A percentile compares a stretch with the other conserved stretches of the same genome.
Conservation (phyloP, 2,113 vertebrate species). For the Oreochromis tanganicae region DNA sequence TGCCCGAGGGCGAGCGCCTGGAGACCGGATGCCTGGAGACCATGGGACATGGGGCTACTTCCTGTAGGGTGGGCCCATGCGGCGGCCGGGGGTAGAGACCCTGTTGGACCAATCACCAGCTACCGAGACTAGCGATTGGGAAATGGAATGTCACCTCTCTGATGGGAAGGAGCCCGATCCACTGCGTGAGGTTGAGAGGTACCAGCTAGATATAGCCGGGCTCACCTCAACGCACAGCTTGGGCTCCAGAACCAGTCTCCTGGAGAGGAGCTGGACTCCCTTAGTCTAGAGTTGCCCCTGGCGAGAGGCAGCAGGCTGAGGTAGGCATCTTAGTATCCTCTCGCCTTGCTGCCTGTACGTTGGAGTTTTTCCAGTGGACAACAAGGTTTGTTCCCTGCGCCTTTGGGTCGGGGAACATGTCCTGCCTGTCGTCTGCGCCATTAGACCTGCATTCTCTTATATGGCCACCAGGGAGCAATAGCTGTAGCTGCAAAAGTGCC, state of each 20-base stretch:
- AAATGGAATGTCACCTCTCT: not conserved
- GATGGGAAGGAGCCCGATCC: not conserved
- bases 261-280: not conserved
- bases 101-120: not conserved
- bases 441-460: not conserved
- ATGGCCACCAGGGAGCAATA: not conserved
- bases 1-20: fast-evolving
- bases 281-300: not conserved
- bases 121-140: not conserved
- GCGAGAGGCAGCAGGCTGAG: not conserved
- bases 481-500: not conserved
- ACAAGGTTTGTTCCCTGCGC: not conserved
- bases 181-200: not conserved
- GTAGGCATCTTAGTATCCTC: not conserved
- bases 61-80: not conserved
- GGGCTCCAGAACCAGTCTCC: not conserved
- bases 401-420: not conserved
- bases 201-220: not conserved
- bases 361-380: not conserved
- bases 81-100: not conserved
- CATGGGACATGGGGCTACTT: not conserved
- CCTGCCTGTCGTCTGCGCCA: not conserved
- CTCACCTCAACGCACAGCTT: not conserved
- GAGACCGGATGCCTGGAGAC: not conserved
- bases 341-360: not conserved